Conservation (phyloP, 1,140 invertebrate species). For the Plodia interpunctella region DNA sequence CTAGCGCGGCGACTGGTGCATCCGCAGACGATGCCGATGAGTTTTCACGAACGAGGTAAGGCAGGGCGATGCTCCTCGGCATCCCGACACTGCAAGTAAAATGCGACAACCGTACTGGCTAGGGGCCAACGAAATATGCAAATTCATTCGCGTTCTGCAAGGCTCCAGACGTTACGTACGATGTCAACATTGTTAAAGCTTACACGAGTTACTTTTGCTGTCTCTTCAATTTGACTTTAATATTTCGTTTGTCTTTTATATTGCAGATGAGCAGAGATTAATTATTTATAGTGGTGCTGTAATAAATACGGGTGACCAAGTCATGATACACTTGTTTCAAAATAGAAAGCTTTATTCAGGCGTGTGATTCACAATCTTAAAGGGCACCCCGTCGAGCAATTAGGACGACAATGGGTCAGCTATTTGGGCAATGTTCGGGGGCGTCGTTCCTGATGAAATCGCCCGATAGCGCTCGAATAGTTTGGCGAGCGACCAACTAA, state of each 20-base stretch:
- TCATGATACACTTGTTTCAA: neutral
- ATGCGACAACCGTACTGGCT: slow-evolving; percentile 40
- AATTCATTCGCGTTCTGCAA: slow-evolving; percentile 53
- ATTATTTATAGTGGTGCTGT: neutral
- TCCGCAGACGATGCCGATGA: neutral
- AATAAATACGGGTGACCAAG: neutral
- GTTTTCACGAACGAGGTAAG: slow-evolving; percentile 2
- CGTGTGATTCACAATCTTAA: slow-evolving; percentile 45
- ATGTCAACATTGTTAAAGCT: slow-evolving; percentile 38
- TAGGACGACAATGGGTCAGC: slow-evolving; percentile 52
- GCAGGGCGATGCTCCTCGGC: slow-evolving; percentile 30
- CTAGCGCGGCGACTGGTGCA: neutral
- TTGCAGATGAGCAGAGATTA: neutral
- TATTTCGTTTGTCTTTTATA: slow-evolving; percentile 3
- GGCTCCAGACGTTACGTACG: slow-evolving; percentile 44
- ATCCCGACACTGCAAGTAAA: slow-evolving; percentile 18
- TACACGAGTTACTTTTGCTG: slow-evolving; percentile 7
- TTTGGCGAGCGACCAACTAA: slow-evolving; percentile 20
- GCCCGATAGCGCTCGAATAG: slow-evolving; percentile 3
- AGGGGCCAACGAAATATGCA: slow-evolving; percentile 50
- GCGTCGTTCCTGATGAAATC: slow-evolving; percentile 23
- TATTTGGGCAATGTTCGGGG: slow-evolving; percentile 36
- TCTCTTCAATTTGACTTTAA: neutral
- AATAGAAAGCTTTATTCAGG: slow-evolving; percentile 30
- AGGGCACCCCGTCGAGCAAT: slow-evolving; percentile 45